phyloP scores from a whole-genome alignment of 35 echinoderm and acorn worm genomes.

The Heliocidaris tuberculata region DNA sequence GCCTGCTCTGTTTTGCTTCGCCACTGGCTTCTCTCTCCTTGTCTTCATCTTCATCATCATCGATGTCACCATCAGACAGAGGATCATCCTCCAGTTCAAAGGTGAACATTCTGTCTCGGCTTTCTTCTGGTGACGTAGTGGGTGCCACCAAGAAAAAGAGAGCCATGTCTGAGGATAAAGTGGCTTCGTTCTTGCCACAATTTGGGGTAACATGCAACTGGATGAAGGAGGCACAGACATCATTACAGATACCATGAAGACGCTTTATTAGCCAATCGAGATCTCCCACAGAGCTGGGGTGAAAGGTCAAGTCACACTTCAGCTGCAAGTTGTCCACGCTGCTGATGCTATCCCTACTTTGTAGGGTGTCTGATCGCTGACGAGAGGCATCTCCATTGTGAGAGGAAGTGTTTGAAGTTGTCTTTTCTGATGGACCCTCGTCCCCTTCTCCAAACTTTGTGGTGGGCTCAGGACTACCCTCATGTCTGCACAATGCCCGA shows the following conservation, averaged over 20 bases:
- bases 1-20: neutral
- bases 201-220: constrained; percentile 71
- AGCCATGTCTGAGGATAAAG: constrained; percentile 68
- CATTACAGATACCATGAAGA: constrained; percentile 88
- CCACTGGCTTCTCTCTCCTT: neutral
- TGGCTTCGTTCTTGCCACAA: constrained; percentile 36
- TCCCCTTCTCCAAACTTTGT: constrained; percentile 32
- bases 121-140: constrained; percentile 57
- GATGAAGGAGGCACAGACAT: constrained; percentile 83
- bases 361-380: constrained; percentile 62
- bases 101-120: neutral
- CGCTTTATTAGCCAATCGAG: constrained; percentile 84
- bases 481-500: constrained; percentile 31
- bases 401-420: neutral
- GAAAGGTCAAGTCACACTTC: constrained; percentile 79
- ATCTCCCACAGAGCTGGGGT: constrained; percentile 54
- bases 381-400: constrained; percentile 14
- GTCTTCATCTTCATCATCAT: constrained; percentile 52
- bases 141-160: constrained; percentile 94
- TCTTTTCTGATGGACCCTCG: neutral
- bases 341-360: constrained; percentile 62
- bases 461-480: neutral
- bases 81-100: constrained; percentile 30
- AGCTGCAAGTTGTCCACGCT: constrained; percentile 63
- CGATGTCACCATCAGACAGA: constrained; percentile 14